Percentiles rank a stretch among this genome's conserved stretches.
Evolutionary conservation across 2,888 invertebrate species (phyloP).

Genomic region (Andrena trimmerana): DNA sequence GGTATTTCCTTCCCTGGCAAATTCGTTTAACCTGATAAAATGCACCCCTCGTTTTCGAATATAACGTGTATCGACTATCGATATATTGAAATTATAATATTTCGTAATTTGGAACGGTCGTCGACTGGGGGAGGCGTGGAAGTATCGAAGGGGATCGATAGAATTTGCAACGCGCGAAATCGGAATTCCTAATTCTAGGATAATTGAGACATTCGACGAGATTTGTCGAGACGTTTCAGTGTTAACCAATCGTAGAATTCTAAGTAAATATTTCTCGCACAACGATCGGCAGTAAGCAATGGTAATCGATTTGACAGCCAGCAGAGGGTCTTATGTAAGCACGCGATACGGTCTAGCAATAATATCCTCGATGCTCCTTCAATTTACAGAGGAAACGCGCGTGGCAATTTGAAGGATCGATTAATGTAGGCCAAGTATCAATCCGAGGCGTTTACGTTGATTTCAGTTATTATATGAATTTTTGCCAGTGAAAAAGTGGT

Average conservation of each 20-base stretch:
- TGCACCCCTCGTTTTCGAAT: not conserved
- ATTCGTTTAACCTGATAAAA: not conserved
- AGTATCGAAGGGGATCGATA: too few relatives aligned
- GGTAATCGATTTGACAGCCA: constrained; percentile 26
- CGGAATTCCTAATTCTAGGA: too few relatives aligned
- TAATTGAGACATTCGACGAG: too few relatives aligned
- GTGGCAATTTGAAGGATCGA: too few relatives aligned
- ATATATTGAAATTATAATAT: not conserved
- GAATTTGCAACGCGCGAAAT: too few relatives aligned
- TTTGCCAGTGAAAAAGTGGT: not conserved
- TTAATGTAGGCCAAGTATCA: too few relatives aligned
- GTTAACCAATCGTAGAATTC: too few relatives aligned
- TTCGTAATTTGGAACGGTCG: too few relatives aligned
- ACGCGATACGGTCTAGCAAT: not conserved
- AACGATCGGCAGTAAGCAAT: not conserved
- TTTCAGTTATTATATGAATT: not conserved
- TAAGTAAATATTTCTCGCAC: not conserved
- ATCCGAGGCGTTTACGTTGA: too few relatives aligned
- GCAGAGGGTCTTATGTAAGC: constrained; percentile 3
- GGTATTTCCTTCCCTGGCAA: not conserved
- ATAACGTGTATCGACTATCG: not conserved
- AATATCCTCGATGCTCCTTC: not conserved
- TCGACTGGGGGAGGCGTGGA: too few relatives aligned
- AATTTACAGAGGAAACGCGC: not conserved
- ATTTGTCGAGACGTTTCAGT: too few relatives aligned